These are phyloP conservation scores for Himalopsyche japonica DNA, from an alignment of 2,888 invertebrate genomes.

Conservation along the genomic window DNA sequence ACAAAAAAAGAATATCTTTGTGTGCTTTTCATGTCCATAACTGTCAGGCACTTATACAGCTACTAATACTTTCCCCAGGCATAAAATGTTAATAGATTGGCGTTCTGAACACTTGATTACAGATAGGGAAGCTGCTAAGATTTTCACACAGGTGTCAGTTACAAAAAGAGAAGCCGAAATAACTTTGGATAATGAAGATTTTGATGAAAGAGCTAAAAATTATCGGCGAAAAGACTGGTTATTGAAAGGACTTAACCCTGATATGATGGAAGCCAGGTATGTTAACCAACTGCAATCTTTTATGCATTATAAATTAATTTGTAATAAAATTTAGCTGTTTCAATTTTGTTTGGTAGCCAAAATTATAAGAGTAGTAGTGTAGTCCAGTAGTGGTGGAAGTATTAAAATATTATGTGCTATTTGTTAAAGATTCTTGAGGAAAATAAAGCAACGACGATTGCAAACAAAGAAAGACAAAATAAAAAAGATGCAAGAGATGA, in stretches of 20 bases:
- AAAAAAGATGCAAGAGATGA: constrained; percentile 31
- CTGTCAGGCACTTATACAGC: too few species aligned
- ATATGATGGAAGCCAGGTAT: constrained; percentile 70
- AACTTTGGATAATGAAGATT: constrained; percentile 85
- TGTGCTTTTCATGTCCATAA: too few species aligned
- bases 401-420: constrained; percentile 7
- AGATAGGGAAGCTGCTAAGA: constrained; percentile 87
- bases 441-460: constrained; percentile 25
- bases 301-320: not conserved
- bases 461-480: constrained; percentile 32
- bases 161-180: constrained; percentile 92
- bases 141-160: constrained; percentile 91
- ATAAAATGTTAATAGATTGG: too few species aligned
- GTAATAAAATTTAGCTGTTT: too few species aligned
- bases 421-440: constrained; percentile 30
- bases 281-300: not conserved
- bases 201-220: constrained; percentile 83
- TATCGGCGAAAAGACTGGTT: constrained; percentile 88
- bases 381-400: too few species aligned
- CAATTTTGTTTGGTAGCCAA: too few species aligned
- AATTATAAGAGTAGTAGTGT: too few species aligned
- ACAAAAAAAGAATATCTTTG: too few species aligned
- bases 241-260: constrained; percentile 81
- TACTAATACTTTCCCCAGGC: too few species aligned
- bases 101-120: constrained; percentile 34